Evolutionary conservation across 2,797 vertebrate species (phyloP).

Genomic region (Heterohyrax brucei): DNA sequence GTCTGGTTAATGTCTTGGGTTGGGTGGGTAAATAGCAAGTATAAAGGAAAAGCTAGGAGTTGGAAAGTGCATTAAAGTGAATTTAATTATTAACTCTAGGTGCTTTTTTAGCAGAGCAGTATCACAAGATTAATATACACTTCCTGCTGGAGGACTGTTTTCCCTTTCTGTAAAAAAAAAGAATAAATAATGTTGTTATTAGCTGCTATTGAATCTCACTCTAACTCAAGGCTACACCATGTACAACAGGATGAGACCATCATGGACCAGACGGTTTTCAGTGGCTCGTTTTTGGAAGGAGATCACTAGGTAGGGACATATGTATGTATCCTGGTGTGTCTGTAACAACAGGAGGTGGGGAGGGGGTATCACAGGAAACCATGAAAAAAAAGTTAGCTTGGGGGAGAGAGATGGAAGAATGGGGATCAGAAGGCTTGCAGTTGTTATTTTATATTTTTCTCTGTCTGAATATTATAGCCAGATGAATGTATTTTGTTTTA

Average conservation of each 20-base stretch:
- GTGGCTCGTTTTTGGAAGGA: no score
- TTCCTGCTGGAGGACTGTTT: background rate
- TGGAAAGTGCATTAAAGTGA: background rate
- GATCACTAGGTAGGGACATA: no score
- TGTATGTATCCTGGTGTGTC: rapidly evolving
- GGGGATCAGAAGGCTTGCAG: background rate
- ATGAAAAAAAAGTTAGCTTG: background rate
- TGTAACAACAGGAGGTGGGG: background rate
- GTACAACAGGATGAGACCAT: no score
- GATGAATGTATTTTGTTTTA: background rate
- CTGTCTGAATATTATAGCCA: background rate
- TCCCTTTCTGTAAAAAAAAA: background rate
- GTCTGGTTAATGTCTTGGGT: background rate
- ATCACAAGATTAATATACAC: background rate
- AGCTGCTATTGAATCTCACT: no score
- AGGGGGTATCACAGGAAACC: no score
- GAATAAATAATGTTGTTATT: background rate
- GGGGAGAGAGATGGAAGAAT: background rate
- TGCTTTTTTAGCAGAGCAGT: background rate
- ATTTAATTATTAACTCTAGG: background rate
- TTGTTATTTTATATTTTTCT: conserved; percentile 1
- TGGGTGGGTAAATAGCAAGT: background rate
- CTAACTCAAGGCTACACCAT: no score
- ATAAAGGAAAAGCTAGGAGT: conserved; percentile 1
- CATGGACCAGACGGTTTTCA: no score